phyloP scores from a whole-genome alignment of 2,797 vertebrate genomes.

The Morus bassanus region DNA sequence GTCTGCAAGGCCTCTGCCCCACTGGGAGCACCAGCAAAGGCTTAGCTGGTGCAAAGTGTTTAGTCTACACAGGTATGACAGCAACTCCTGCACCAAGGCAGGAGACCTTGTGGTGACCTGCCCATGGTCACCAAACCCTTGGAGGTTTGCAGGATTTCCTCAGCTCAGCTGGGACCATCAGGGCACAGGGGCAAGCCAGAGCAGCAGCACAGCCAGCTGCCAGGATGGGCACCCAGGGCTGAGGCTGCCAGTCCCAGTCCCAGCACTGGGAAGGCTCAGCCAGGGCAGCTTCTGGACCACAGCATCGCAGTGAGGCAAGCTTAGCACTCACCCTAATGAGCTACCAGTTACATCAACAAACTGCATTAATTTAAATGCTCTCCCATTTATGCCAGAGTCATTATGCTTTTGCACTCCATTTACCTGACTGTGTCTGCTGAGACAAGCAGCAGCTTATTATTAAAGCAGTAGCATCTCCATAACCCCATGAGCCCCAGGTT shows the following conservation, averaged over 20 bases:
- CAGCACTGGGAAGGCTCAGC: neutral
- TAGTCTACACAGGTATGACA: neutral
- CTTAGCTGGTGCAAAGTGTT: neutral
- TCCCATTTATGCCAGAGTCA: slow-evolving; percentile 1
- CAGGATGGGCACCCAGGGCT: accelerated
- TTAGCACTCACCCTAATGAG: slow-evolving; percentile 17
- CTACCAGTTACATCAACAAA: slow-evolving; percentile 53
- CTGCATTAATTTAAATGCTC: slow-evolving; percentile 34
- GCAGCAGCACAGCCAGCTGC: neutral
- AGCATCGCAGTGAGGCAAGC: neutral
- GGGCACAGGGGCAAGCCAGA: neutral
- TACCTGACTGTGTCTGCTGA: slow-evolving; percentile 28
- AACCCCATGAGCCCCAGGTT: neutral
- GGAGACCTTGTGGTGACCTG: neutral
- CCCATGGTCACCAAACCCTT: neutral
- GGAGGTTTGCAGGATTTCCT: neutral
- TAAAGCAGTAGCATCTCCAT: neutral
- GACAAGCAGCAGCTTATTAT: slow-evolving; percentile 30
- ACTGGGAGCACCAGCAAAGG: neutral
- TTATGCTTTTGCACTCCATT: slow-evolving; percentile 47
- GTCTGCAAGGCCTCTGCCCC: neutral
- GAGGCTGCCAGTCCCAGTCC: neutral
- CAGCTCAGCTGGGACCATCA: neutral
- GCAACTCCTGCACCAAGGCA: neutral
- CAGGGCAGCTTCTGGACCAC: neutral